Evolutionary conservation across 2,113 vertebrate genomes (phyloP).

Genomic region (Gobiocypris rarus): DNA sequence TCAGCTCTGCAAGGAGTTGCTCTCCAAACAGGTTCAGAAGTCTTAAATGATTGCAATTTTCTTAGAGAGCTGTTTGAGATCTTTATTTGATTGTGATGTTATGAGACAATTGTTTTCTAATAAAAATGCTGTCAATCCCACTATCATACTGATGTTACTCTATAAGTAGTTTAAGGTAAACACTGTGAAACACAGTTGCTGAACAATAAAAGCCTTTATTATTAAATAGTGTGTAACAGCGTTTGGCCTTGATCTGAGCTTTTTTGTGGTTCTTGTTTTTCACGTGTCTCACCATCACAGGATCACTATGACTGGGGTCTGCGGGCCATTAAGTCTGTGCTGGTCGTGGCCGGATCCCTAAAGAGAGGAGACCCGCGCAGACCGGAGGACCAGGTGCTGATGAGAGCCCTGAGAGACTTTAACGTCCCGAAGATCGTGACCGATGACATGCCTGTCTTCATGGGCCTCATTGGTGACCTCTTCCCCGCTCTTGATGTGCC

Average conservation of each 20-base stretch:
- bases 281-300: conserved; percentile 63
- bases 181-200: neutral
- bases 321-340: conserved; percentile 87
- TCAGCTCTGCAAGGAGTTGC: conserved; percentile 89
- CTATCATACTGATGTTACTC: neutral
- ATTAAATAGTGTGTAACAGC: too few species aligned
- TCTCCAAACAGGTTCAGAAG: conserved; percentile 91
- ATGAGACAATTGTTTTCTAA: conserved; percentile 47
- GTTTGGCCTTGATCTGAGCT: too few species aligned
- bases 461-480: conserved; percentile 89
- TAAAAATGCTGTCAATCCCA: conserved; percentile 11
- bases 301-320: conserved; percentile 99
- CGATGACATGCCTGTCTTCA: conserved; percentile 90
- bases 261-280: neutral
- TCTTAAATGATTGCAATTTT: neutral
- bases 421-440: conserved; percentile 95
- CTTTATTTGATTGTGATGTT: conserved; percentile 56
- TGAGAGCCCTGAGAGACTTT: conserved; percentile 75
- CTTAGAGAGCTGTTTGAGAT: neutral
- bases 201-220: neutral
- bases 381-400: too few species aligned
- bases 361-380: conserved; percentile 63
- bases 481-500: conserved; percentile 91
- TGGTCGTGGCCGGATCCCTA: conserved; percentile 92
- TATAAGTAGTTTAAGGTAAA: conserved; percentile 27